Base-by-base conservation (phyloP, 2,888 invertebrate genomes). In the Athetis lepigone region DNA sequence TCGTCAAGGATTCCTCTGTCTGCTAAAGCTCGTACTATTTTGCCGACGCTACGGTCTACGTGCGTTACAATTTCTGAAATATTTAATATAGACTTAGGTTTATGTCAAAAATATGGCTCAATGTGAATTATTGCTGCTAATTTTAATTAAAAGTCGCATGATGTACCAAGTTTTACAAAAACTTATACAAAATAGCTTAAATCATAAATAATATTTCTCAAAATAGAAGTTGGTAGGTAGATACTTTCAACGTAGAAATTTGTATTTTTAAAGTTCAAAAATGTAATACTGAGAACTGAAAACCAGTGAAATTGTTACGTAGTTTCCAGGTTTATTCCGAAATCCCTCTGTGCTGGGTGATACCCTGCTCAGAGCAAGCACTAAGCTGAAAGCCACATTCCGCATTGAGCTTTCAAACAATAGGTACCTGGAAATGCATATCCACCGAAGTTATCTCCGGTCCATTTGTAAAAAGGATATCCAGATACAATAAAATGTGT, bases 11-110 rank as follows among this genome's bases (percentile, higher is more conserved):
- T 96, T 1, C 95, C 92, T 55, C 95, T 96, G 1, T 96, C 92
- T 33, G 96, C 94, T 40, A 99, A 92, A 7, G 97, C 97, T 56
- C 94, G 87, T 0, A 98, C 95, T 19, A 99, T 95, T 69, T 95
- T 95, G 0, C 98, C 98, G 0, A 99, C 96, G 25, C 98, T 97
- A 61, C 96, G 96, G 87, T 99, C 99, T 87, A 99, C 88, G 70
- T 97, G 96, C 0, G 97, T 96, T 1, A 98, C 96, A 95, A 98
- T 81, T 74, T 93, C 95, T 95, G 90, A 7, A 73, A 21, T 0
- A 19, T 23, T 16, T 11, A 49, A 42, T 4, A 23, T 0, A 23
- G 4, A 43, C 7, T 9, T 45, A 9, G 13, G 18, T 9, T 25
- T 1, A 8, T 33, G 0, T n/a, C n/a, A n/a, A n/a, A n/a, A n/a